These are phyloP conservation scores for Drosophila lacteicornis DNA, from an alignment of 1,140 invertebrate species.

Conservation along the genomic window DNA sequence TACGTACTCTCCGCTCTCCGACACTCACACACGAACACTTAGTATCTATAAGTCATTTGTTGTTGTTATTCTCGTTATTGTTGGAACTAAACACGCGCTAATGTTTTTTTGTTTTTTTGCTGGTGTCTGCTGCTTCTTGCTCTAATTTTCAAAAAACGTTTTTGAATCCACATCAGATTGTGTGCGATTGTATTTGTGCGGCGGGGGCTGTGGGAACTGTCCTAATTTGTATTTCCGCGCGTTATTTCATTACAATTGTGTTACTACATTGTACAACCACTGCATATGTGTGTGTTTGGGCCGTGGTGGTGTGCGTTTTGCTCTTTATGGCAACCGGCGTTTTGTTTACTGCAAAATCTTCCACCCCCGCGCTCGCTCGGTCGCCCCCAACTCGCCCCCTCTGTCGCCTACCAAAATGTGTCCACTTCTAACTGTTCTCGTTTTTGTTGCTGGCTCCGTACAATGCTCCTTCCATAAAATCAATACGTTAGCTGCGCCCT, in stretches of 20 bases:
- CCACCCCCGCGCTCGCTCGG: constrained; percentile 12
- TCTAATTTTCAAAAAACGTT: constrained; percentile 25
- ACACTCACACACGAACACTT: constrained; percentile 52
- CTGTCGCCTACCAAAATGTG: constrained; percentile 13
- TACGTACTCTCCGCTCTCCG: constrained; percentile 15
- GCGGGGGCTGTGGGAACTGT: constrained; percentile 43
- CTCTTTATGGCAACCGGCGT: constrained; percentile 57
- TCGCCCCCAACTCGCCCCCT: background rate
- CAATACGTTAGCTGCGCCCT: constrained; percentile 77
- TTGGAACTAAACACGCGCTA: constrained; percentile 69
- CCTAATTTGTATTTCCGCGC: constrained; percentile 71
- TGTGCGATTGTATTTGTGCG: constrained; percentile 11
- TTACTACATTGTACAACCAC: constrained; percentile 15
- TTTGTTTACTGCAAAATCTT: constrained; percentile 55
- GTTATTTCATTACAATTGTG: constrained; percentile 21
- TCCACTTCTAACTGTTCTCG: constrained; percentile 31
- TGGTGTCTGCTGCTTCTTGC: background rate
- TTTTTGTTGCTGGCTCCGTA: constrained; percentile 43
- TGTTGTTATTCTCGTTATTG: constrained; percentile 56
- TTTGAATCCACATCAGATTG: constrained; percentile 12
- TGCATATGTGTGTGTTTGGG: constrained; percentile 3
- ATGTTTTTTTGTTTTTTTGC: constrained; percentile 23
- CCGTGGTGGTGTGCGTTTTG: constrained; percentile 13
- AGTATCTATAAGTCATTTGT: constrained; percentile 69
- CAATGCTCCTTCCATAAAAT: constrained; percentile 76